Conservation (phyloP, 2,888 invertebrate genomes). For the Cosmopolites sordidus region DNA sequence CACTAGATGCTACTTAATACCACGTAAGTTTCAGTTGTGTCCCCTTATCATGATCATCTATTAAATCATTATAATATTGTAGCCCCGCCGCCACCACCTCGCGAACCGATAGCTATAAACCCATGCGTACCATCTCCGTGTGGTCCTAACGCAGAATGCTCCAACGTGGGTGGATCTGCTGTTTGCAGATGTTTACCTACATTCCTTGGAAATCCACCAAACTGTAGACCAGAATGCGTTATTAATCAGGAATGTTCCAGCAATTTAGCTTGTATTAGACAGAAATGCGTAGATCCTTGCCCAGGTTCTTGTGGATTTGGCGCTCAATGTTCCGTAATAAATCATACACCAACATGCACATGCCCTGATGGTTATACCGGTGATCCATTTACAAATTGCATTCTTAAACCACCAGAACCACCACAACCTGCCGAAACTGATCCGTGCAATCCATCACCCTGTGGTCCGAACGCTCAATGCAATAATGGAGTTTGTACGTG, state of each 20-base stretch:
- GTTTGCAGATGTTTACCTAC: constrained; percentile 59
- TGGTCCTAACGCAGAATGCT: constrained; percentile 74
- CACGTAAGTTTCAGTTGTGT: constrained; percentile 40
- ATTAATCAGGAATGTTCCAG: constrained; percentile 59
- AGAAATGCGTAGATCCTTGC: constrained; percentile 58
- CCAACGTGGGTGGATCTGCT: constrained; percentile 54
- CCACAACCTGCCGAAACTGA: constrained; percentile 39
- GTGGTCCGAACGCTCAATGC: constrained; percentile 72
- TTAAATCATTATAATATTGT: constrained; percentile 20
- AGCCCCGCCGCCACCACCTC: constrained; percentile 31
- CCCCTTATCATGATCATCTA: no score
- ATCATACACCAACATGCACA: constrained; percentile 66
- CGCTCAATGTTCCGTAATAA: constrained; percentile 61
- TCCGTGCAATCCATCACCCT: constrained; percentile 55
- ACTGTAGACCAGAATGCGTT: constrained; percentile 63
- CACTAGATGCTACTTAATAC: constrained; percentile 59
- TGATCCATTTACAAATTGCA: constrained; percentile 59
- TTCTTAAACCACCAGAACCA: constrained; percentile 46
- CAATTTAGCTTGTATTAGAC: constrained; percentile 55
- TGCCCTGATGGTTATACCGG: constrained; percentile 60
- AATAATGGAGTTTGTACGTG: constrained; percentile 67
- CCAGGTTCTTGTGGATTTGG: constrained; percentile 61
- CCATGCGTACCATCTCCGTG: constrained; percentile 74
- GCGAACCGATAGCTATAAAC: constrained; percentile 40
- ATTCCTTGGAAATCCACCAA: constrained; percentile 61